phyloP scores from a whole-genome alignment of 2,888 invertebrate species.

The Drosophila mimica region DNA sequence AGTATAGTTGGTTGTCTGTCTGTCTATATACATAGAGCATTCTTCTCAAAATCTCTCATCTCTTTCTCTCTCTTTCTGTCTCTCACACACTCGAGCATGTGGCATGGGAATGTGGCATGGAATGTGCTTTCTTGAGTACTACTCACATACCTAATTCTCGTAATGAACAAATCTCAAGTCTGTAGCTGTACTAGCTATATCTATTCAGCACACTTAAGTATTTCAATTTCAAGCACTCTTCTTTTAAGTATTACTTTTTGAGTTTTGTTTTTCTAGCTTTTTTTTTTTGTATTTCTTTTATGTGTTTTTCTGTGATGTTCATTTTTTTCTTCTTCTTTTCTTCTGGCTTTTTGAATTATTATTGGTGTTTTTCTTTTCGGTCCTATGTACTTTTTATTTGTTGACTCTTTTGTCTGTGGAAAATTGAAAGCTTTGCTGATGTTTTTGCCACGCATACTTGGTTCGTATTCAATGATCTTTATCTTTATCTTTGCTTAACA shows the following conservation, averaged over 20 bases:
- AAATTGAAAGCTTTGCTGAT: conserved; percentile 83
- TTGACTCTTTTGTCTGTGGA: conserved; percentile 41
- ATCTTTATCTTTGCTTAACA: conserved; percentile 27
- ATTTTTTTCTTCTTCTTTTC: too few species aligned
- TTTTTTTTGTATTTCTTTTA: not conserved
- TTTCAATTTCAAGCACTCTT: not conserved
- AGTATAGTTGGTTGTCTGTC: not conserved
- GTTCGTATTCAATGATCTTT: conserved; percentile 79
- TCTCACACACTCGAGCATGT: not conserved
- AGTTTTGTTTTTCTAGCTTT: conserved; percentile 9
- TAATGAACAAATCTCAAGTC: conserved; percentile 1
- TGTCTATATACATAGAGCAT: not conserved
- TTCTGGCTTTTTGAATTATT: conserved; percentile 30
- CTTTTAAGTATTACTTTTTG: conserved; percentile 5
- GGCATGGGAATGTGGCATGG: conserved; percentile 5
- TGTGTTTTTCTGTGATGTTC: not conserved
- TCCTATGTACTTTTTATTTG: conserved; percentile 38
- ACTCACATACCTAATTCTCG: not conserved
- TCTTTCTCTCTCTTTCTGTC: not conserved
- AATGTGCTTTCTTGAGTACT: not conserved
- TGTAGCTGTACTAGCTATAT: conserved; percentile 3
- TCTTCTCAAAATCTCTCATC: not conserved
- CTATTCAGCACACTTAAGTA: conserved; percentile 7
- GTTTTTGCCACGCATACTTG: conserved; percentile 83
- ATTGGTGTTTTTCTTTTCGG: conserved; percentile 47